Evolutionary conservation across 2,797 vertebrate species (phyloP), one percentile per base, ranked within the genome.

Genomic region (Cygnus olor): DNA sequence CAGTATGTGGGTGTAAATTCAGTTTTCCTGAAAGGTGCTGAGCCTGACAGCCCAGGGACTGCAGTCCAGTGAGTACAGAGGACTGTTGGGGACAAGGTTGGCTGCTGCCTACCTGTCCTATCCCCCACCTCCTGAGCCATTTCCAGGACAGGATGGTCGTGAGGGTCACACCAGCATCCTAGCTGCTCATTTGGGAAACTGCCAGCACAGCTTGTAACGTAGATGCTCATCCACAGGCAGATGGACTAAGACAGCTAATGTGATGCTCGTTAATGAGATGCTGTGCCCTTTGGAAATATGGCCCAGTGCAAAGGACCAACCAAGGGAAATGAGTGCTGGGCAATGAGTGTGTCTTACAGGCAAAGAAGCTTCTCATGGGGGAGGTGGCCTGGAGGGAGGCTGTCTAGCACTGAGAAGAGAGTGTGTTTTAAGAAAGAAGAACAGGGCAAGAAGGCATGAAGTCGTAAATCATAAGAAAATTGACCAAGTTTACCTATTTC

Each of bases 1-100:
- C 89, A 90, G 53, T 32, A 56, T 56, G 87, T 89, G 82, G 85
- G 82, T 76, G 87, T 80, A 88, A 93, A 90, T 90, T 90, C 13
- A 78, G 40, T 74, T 94, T 94, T 94, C 53, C 83, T 91, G 64
- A 80, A 87, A 87, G 68, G 34, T 80, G 68, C 64, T 77, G 74
- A 90, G 56, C 27, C 60, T 79, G 82, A 40, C 49, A 86, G 73
- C 53, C 25, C 49, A 64, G 53, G 57, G 49, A 6, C 25, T 63
- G 71, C 28, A 44, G 69, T 20, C 53, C 1, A 0, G 38, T 12
- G 44, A 42, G 47, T 1, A 27, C 57, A 64, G 60, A 69, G 45
- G 16, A 42, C 12, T 10, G 1, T 21, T 7, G n/a, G 56, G 64
- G 57, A 70, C 53, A 21, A 18, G 28, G 25, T n/a, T 73, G 77